phyloP scores from a whole-genome alignment of 2,797 vertebrate species.

The Sebastiscus tertius region DNA sequence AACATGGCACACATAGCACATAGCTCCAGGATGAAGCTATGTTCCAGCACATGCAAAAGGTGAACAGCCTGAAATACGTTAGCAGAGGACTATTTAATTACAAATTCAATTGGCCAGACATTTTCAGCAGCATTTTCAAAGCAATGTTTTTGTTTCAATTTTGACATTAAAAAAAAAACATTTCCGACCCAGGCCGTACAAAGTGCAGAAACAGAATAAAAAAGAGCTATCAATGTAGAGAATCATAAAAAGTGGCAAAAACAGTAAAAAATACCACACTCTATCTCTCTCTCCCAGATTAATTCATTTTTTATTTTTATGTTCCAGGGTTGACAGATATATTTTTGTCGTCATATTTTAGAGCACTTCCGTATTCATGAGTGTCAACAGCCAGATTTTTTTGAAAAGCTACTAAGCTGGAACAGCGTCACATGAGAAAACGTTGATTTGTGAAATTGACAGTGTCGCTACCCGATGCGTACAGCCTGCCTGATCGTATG shows the following conservation, averaged over 20 bases:
- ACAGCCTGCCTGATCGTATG: too few species aligned
- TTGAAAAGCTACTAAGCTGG: background rate
- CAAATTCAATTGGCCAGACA: background rate
- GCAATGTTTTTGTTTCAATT: too few species aligned
- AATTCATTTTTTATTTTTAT: too few species aligned
- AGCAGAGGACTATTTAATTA: background rate
- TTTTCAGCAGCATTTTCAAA: background rate
- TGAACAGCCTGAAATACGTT: background rate
- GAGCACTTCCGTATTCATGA: background rate
- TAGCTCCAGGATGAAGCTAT: background rate
- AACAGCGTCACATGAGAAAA: background rate
- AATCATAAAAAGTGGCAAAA: too few species aligned
- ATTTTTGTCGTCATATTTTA: background rate
- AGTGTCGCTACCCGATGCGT: background rate
- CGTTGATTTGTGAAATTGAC: fast-evolving
- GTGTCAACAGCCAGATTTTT: background rate
- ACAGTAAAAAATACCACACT: too few species aligned
- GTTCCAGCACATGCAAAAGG: background rate
- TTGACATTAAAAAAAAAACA: too few species aligned
- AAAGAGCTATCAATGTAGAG: too few species aligned
- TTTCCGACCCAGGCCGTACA: too few species aligned
- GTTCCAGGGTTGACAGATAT: background rate
- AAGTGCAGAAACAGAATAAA: too few species aligned
- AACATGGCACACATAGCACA: background rate
- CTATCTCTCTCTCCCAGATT: too few species aligned